phyloP scores from a whole-genome alignment of 2,797 vertebrate species.

The Myripristis jacobus region DNA sequence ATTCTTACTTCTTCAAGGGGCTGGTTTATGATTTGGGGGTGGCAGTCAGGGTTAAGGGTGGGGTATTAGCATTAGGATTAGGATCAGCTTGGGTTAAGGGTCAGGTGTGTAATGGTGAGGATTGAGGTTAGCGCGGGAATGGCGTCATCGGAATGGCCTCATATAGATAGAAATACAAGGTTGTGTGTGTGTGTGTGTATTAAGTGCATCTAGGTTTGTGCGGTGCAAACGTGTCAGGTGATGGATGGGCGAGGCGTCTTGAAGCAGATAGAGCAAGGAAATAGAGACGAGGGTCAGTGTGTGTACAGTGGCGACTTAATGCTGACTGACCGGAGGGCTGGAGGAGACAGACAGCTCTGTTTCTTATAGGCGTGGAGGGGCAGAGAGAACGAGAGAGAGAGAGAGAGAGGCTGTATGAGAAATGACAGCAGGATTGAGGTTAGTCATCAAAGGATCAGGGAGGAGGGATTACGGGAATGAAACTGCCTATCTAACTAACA shows the following conservation, averaged over 20 bases:
- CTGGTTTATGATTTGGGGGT: no score
- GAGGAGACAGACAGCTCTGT: not conserved
- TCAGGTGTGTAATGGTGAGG: no score
- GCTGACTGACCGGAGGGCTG: constrained; percentile 40
- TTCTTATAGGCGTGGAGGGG: constrained; percentile 22
- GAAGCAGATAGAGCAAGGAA: constrained; percentile 23
- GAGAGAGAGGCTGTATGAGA: not conserved
- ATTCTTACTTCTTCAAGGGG: no score
- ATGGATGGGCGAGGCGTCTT: constrained; percentile 17
- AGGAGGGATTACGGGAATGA: no score
- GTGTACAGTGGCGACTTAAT: not conserved
- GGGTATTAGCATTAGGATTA: no score
- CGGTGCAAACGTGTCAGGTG: constrained; percentile 27
- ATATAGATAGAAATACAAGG: not conserved
- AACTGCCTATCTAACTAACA: not conserved
- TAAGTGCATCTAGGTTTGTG: constrained; percentile 1
- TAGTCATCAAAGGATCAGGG: no score
- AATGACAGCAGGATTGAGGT: no score
- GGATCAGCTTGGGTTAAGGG: no score
- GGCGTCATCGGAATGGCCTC: not conserved
- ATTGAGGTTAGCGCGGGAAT: not conserved
- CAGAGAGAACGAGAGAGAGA: not conserved
- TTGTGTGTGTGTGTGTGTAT: not conserved
- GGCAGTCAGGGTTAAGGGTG: no score
- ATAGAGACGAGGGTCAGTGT: constrained; percentile 28